Conservation (phyloP, 1,140 invertebrate genomes). For the Ostrea edulis region DNA sequence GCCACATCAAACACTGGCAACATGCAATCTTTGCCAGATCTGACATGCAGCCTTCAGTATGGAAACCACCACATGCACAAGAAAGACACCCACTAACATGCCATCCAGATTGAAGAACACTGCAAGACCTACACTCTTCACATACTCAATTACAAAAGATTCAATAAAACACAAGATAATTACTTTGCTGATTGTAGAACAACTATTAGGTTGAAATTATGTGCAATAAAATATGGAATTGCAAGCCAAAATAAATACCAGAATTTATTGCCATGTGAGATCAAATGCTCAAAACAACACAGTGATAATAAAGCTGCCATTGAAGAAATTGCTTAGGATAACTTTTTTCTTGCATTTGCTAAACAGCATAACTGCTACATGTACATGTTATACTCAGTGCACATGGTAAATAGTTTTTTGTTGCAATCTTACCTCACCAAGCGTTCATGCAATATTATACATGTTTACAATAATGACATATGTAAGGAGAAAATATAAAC, state of each 20-base stretch:
- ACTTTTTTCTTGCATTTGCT: background rate
- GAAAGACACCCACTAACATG: slow-evolving; percentile 24
- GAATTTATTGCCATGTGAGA: slow-evolving; percentile 19
- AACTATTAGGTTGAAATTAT: background rate
- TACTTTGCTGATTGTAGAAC: background rate
- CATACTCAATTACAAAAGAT: background rate
- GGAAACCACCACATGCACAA: slow-evolving; percentile 32
- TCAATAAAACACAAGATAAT: slow-evolving; percentile 25
- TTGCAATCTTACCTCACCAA: background rate
- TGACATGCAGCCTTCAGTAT: background rate
- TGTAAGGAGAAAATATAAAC: background rate
- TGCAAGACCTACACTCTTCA: slow-evolving; percentile 11
- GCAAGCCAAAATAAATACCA: slow-evolving; percentile 20
- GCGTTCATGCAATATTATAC: background rate
- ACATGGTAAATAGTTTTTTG: background rate
- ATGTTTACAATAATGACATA: background rate
- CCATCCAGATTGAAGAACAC: background rate
- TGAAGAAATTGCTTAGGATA: slow-evolving; percentile 25
- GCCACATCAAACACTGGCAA: slow-evolving; percentile 29
- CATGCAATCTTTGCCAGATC: slow-evolving; percentile 34
- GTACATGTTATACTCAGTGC: background rate
- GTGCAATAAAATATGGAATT: slow-evolving; percentile 7
- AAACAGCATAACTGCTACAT: background rate
- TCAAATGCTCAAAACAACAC: slow-evolving; percentile 17
- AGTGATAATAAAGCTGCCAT: slow-evolving; percentile 9